phyloP scores from a whole-genome alignment of 1,140 invertebrate species.

The Oryctes rhinoceros region DNA sequence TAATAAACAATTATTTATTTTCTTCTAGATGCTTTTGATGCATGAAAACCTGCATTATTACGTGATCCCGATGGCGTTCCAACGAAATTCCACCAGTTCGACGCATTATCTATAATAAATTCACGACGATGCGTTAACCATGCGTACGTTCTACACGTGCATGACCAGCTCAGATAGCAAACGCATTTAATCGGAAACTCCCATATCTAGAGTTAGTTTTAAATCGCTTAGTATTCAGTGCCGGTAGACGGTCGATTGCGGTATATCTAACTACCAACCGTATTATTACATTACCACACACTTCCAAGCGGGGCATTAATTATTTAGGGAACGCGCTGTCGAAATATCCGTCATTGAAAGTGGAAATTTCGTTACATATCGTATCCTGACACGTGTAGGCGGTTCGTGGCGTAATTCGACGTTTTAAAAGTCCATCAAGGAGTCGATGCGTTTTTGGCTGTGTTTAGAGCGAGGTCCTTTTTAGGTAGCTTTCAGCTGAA shows the following conservation, averaged over 20 bases:
- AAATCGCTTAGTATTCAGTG: background rate
- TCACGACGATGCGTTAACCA: background rate
- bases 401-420: background rate
- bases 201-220: background rate
- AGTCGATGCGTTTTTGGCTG: no score
- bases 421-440: background rate
- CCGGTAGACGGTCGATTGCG: background rate
- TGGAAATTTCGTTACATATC: conserved; percentile 11
- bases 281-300: background rate
- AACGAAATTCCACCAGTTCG: background rate
- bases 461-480: no score
- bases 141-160: background rate
- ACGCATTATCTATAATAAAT: conserved; percentile 9
- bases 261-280: background rate
- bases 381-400: background rate
- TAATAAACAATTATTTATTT: no score
- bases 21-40: no score
- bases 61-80: no score
- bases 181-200: background rate
- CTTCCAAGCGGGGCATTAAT: background rate
- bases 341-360: conserved; percentile 11
- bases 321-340: conserved; percentile 14
- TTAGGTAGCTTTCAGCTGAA: no score
- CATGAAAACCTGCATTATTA: no score
- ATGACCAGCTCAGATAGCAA: conserved; percentile 4